Evolutionary conservation across 2,888 invertebrate genomes (phyloP), one percentile per base, ranked within the genome.

Genomic region (Laspeyria flexula): DNA sequence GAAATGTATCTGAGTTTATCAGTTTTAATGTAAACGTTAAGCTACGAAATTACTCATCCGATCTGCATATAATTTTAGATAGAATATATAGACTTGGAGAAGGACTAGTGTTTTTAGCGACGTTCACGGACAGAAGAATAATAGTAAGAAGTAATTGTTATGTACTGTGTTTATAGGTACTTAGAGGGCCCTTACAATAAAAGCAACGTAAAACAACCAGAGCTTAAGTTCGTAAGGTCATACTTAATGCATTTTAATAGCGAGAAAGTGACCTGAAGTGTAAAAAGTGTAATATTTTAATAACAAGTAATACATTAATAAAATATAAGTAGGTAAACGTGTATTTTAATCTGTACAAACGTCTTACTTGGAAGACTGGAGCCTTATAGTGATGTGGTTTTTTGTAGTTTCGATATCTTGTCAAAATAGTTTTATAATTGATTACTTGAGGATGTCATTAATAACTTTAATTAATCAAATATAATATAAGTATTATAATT

Each of bases 331-430:
- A 68, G n/a, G n/a, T 40, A 43, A 40, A 76, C 77, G 79, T 78
- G 77, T 77, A 77, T 87, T 86, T 85, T 89, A 88, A 88, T 88
- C 83, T 85, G 82, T 80, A 81, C 77, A 81, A 82, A 88, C 79
- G 81, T 81, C 80, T 85, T 76, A 76, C 75, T 83, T 73, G 63
- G 74, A 65, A 69, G 65, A 37, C 34, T 31, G 21, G 11, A 27
- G 37, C 35, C 48, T 45, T 52, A 45, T 51, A 56, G 48, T 6
- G 69, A 52, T 47, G 63, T 46, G 27, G 7, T 1, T 27, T 27
- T 27, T 6, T 10, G n/a, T n/a, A n/a, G n/a, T n/a, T n/a, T n/a
- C n/a, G n/a, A 27, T 9, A 10, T 27, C 9, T 27, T 27, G 27
- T 6, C 7, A 21, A 21, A 3, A 21, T 21, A 21, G n/a, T n/a